These are phyloP conservation scores for Actinemys pallida DNA, from an alignment of 2,113 vertebrate species.

Conservation along the genomic window DNA sequence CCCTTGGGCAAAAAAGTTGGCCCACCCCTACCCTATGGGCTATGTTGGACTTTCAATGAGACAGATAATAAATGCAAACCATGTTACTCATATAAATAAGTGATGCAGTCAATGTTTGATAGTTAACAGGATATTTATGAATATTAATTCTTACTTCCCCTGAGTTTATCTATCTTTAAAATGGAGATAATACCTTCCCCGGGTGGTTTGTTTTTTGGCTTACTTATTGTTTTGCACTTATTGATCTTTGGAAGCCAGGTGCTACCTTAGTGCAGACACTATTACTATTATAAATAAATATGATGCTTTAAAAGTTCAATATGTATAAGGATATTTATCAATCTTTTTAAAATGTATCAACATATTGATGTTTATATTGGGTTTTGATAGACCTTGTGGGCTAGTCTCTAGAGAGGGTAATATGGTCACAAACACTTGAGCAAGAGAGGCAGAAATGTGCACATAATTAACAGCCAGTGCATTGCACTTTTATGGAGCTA, in stretches of 20 bases:
- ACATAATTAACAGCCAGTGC: not conserved
- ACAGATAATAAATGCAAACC: not conserved
- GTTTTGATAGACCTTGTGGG: not conserved
- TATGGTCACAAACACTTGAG: not conserved
- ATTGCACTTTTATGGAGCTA: not conserved
- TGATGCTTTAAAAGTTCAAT: not conserved
- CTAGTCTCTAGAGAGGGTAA: not conserved
- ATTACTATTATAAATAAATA: not conserved
- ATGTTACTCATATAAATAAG: not conserved
- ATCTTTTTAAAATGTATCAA: not conserved
- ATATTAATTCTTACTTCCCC: not conserved
- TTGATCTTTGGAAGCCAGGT: not conserved
- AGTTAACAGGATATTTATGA: not conserved
- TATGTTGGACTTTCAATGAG: too few species aligned
- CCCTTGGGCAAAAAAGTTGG: too few species aligned
- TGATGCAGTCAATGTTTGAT: not conserved
- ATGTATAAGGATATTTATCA: not conserved
- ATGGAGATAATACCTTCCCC: not conserved
- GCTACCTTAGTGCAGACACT: not conserved
- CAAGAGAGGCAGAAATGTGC: not conserved
- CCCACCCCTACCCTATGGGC: too few species aligned
- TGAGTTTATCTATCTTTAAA: not conserved
- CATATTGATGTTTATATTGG: not conserved
- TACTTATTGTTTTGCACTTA: not conserved
- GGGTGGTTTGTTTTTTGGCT: not conserved